Conservation (phyloP, 2,797 vertebrate genomes). For the Allobates femoralis region DNA sequence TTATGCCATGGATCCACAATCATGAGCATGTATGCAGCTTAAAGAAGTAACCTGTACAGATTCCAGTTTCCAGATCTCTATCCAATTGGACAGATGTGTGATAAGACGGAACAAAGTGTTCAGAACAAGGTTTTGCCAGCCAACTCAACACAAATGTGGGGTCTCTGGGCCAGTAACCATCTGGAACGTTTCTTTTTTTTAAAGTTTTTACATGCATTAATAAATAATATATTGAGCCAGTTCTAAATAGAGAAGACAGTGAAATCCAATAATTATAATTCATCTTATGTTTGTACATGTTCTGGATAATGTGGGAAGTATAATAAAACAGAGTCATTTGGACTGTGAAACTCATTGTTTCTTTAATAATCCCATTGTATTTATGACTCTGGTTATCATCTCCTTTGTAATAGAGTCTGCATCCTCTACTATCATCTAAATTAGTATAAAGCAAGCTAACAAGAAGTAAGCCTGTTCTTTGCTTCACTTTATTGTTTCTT, state of each 20-base stretch:
- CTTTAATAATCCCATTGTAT: background rate
- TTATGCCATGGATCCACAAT: background rate
- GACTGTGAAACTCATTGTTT: background rate
- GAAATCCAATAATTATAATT: background rate
- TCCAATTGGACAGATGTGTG: constrained; percentile 6
- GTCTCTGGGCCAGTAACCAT: background rate
- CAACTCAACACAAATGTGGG: background rate
- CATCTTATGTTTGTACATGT: no score
- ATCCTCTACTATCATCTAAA: background rate
- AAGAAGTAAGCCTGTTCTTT: background rate
- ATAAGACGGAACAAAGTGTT: background rate
- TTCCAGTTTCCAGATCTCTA: background rate
- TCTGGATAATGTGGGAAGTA: background rate
- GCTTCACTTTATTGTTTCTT: no score
- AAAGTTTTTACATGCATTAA: background rate
- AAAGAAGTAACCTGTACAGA: background rate
- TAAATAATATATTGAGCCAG: background rate
- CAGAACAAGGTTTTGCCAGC: constrained; percentile 9
- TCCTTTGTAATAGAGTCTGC: background rate
- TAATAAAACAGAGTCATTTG: background rate
- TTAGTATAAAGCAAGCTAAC: background rate
- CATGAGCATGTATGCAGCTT: background rate
- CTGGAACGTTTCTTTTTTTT: background rate
- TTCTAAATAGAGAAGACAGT: background rate
- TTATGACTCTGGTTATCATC: background rate